Base-by-base conservation (phyloP, 2,888 invertebrate genomes). In the Metallyticus violacea region DNA sequence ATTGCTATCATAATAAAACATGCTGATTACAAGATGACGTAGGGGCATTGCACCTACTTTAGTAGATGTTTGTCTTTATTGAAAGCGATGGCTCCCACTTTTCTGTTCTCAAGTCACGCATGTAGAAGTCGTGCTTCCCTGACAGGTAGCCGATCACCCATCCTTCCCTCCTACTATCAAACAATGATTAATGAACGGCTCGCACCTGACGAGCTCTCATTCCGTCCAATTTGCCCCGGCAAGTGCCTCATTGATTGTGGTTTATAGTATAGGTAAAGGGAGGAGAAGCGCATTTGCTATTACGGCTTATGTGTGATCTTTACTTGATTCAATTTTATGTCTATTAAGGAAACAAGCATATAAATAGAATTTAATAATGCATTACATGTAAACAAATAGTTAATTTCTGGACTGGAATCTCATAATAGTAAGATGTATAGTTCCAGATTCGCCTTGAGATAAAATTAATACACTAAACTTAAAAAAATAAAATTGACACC, bases 131-230 rank as follows among this genome's bases (percentile, higher is more conserved):
- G 26, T 78, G 27, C 30, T 80, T 25, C 30, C 15, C 82, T 62
- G 82, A 82, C 82, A 82, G 82, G 80, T 40, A 82, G 82, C 82
- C 62, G 80, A 80, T 81, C 30, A 30, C 15, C 27, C 22, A 79
- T 62, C 40, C 40, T 40, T 40, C 40, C 40, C 22, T 6, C n/a
- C n/a, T 25, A 25, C 77, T 29, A 83, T 83, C 83, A 83, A 83
- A 83, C 77, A 26, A 83, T 83, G 83, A 83, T 83, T 83, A 83
- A 83, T 83, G 83, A n/a, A 28, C 29, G 7, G 5, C n/a, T 6
- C 22, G 22, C 83, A 83, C 77, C 83, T 83, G 77, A 83, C 77
- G 28, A 77, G 29, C 76, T 83, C 83, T 83, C 83, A 28, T 77
- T 83, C 40, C 83, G 77, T 27, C 83, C 29, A 83, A 83, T 83